Evolutionary conservation across 2,888 invertebrate species (phyloP).

Genomic region (Tenthredo scrophulariae): DNA sequence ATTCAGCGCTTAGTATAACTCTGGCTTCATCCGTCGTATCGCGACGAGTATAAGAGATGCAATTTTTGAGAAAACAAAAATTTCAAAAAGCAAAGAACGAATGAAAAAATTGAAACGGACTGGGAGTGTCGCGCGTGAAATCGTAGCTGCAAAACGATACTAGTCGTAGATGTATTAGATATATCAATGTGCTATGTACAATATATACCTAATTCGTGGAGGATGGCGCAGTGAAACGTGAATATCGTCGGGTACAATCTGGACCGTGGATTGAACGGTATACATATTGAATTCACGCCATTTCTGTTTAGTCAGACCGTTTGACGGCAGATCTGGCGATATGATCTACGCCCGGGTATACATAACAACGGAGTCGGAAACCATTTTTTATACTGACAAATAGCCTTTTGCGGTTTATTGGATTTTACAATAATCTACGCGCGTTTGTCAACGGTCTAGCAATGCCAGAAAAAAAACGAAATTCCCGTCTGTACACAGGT

Average conservation of each 20-base stretch:
- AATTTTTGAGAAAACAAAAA: too few species aligned
- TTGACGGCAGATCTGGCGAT: slow-evolving; percentile 33
- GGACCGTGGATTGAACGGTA: background rate
- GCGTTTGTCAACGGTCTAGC: background rate
- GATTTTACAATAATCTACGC: slow-evolving; percentile 58
- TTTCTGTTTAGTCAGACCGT: slow-evolving; percentile 71
- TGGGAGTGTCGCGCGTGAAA: background rate
- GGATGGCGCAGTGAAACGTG: background rate
- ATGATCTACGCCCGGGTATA: background rate
- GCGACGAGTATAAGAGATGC: too few species aligned
- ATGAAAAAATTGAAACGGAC: background rate
- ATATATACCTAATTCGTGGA: background rate
- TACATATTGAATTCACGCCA: slow-evolving; percentile 77
- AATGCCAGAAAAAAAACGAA: background rate
- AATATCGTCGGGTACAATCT: slow-evolving; percentile 33
- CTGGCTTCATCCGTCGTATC: too few species aligned
- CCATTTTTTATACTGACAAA: slow-evolving; percentile 76
- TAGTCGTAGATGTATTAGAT: background rate
- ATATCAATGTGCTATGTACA: background rate
- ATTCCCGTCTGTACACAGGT: background rate
- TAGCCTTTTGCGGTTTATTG: slow-evolving; percentile 76
- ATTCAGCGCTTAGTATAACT: too few species aligned
- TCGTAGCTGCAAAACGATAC: background rate
- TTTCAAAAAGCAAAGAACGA: too few species aligned
- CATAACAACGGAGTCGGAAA: slow-evolving; percentile 64